Base-by-base conservation (phyloP, 1,140 invertebrate genomes). In the Aphelenchoides avenae region DNA sequence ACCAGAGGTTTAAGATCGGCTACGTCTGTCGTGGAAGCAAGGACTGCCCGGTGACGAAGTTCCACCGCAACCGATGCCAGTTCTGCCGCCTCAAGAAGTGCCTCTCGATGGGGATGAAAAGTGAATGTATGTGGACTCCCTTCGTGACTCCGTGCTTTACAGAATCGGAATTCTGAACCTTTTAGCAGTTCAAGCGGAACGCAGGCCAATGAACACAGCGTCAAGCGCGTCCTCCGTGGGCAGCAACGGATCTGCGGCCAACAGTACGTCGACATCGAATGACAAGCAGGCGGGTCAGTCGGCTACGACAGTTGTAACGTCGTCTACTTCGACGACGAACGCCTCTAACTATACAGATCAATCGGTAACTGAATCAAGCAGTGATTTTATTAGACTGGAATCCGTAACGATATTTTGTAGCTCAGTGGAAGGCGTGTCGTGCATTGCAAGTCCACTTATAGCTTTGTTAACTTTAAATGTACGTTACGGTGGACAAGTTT, bases 31-130 rank as follows among this genome's bases (percentile, higher is more conserved):
- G 91, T 18, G 90, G 91, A 22, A 87, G 83, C 56, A 91, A 92
- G 81, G 89, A 89, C 76, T 97, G 93, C 77, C 89, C 92, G 79
- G 90, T 97, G 41, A 96, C 90, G 37, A 96, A 96, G 70, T 84
- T 96, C 58, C 97, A 79, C 78, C 84, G 92, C 46, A 94, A 97
- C 81, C 84, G 92, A 52, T 97, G 92, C 80, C 92, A 97, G 81
- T 95, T 93, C 80, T 97, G 92, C 80, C 84, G 92, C 50, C 84
- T 96, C 60, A 91, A 95, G 79, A 96, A 96, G 80, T 96, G 92
- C 79, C 82, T 96, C 18, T 85, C 87, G 37, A 92, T 91, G 83
- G 92, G 92, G 61, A 96, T 96, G 92, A 82, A 91, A 80, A 91
- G 89, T 82, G 92, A 96, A 85, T 94, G 91, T 95, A 87, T 90